Percentiles rank a stretch among this genome's conserved stretches.
Evolutionary conservation across 2,797 vertebrate genomes (phyloP).

Genomic region (Micropoecilia bifurca): DNA sequence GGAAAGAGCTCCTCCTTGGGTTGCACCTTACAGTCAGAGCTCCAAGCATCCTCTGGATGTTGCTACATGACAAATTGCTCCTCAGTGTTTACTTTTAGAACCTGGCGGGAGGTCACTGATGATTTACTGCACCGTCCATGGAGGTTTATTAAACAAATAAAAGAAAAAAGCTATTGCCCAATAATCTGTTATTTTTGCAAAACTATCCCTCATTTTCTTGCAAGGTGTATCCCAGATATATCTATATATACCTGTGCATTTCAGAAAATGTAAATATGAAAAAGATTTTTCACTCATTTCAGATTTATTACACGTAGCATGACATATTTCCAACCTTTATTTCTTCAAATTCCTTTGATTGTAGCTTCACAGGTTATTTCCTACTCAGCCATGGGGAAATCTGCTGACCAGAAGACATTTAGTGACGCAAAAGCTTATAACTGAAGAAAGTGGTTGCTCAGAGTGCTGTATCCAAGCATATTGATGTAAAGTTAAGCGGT

Average conservation of each 20-base stretch:
- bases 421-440: not conserved
- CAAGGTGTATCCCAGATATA: not conserved
- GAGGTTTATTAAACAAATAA: not conserved
- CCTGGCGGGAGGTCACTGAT: conserved; percentile 35
- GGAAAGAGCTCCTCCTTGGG: not conserved
- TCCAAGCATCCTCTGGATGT: conserved; percentile 36
- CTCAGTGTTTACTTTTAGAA: conserved; percentile 8
- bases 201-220: not conserved
- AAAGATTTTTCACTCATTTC: not conserved
- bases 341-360: not conserved
- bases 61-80: conserved; percentile 50
- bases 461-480: not conserved
- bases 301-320: not conserved
- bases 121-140: conserved; percentile 1
- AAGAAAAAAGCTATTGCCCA: not conserved
- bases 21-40: conserved; percentile 23
- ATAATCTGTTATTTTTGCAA: not conserved
- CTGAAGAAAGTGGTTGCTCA: not conserved
- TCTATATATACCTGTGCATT: not conserved
- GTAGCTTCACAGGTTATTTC: not conserved
- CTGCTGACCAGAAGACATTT: not conserved
- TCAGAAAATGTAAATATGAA: not conserved
- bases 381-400: not conserved
- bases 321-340: not conserved
- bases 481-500: not conserved